Evolutionary conservation across 2,797 vertebrate species (phyloP).

Genomic region (Antrozous pallidus): DNA sequence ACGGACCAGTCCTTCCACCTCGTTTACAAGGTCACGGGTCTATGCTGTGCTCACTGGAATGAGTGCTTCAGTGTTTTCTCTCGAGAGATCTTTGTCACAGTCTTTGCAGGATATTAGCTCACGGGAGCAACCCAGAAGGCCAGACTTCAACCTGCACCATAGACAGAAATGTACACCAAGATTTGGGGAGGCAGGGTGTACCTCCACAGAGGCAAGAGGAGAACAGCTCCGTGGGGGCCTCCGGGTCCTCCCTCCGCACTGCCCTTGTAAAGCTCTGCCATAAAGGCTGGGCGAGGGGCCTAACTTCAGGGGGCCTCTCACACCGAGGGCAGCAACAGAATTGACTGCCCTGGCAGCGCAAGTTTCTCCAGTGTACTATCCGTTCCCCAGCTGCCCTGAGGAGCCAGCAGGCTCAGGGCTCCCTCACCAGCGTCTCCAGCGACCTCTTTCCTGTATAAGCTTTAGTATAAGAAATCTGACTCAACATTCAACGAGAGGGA

Average conservation of each 20-base stretch:
- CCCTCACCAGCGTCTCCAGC: not conserved
- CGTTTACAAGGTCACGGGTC: not conserved
- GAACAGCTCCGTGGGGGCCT: not conserved
- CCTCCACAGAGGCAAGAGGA: not conserved
- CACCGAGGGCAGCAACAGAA: not conserved
- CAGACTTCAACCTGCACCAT: not conserved
- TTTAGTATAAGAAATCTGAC: not conserved
- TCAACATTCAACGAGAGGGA: not conserved
- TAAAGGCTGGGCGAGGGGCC: not conserved
- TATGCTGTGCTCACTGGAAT: not conserved
- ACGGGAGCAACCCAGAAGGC: not conserved
- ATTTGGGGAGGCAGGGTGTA: too few relatives aligned
- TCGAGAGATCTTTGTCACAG: not conserved
- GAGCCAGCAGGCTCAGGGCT: too few relatives aligned
- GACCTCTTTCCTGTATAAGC: not conserved
- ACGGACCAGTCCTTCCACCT: fast-evolving
- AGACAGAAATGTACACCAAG: not conserved
- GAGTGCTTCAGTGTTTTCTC: not conserved
- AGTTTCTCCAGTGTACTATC: not conserved
- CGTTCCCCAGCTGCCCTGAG: not conserved
- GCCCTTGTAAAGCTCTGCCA: not conserved
- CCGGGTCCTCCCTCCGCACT: not conserved
- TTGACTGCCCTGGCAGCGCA: not conserved
- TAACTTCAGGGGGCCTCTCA: not conserved
- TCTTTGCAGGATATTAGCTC: not conserved